Evolutionary conservation across 2,888 invertebrate species (phyloP), one percentile per base, ranked within the genome.

Genomic region (Polyploca ridens): DNA sequence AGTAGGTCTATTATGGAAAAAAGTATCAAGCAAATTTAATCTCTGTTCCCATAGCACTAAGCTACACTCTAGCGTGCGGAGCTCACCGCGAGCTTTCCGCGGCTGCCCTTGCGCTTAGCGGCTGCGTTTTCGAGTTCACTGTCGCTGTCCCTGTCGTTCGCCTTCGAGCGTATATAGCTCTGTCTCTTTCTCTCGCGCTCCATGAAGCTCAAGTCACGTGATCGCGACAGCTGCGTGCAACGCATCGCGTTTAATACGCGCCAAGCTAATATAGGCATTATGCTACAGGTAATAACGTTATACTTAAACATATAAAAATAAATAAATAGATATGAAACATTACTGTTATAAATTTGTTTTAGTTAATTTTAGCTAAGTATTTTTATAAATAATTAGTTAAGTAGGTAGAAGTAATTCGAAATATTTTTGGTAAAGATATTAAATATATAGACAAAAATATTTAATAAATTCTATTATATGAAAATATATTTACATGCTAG

Each of bases 61-160:
- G 69, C 74, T 74, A 74, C 73, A 77, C 75, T 76, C 69, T 78
- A 82, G 85, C 86, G 82, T 86, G 96, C 95, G 83, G 75, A 63
- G 90, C 97, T 96, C 83, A 95, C 95, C 81, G 97, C 96, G 81
- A 96, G 95, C 91, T 97, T 97, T 75, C 96, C 95, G 74, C 97
- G 95, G 81, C 96, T 96, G 80, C 90, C 91, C 85, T 94, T 94
- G 86, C 94, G 90, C 79, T 94, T 94, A 79, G 90, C 85, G 75
- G 89, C 79, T 72, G 91, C 87, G 90, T 89, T 90, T 92, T 96
- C 95, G 90, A 96, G 96, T 91, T 99, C 99, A 88, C 98, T 98
- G 94, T 99, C 99, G 89, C 98, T 98, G 84, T 98, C 97, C 78
- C 94, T 90, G 84, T 94, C 94, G 86, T 90, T 88, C 86, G 88